A percentile compares a stretch with the other conserved stretches of the same genome.
Evolutionary conservation across 2,113 vertebrate genomes (phyloP).

Genomic region (Callorhinus ursinus): DNA sequence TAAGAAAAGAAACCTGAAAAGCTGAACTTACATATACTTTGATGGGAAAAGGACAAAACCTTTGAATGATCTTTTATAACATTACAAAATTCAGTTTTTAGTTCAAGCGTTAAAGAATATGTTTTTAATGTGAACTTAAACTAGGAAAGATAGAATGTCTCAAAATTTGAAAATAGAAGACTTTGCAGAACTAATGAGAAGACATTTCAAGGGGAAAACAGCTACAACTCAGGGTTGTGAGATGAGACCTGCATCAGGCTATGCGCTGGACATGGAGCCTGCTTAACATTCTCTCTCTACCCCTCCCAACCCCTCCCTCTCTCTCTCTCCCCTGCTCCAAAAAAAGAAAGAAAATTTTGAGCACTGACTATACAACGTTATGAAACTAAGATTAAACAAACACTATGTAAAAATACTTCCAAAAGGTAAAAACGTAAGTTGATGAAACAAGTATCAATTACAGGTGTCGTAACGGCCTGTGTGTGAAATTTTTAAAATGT

Average conservation of each 20-base stretch:
- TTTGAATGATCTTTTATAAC: neutral
- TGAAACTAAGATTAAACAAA: constrained; percentile 15
- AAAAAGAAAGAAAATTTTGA: constrained; percentile 5
- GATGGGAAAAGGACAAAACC: neutral
- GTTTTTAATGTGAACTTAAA: constrained; percentile 26
- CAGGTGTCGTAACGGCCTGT: neutral
- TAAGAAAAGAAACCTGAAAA: neutral
- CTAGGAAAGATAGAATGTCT: neutral
- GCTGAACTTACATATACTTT: neutral
- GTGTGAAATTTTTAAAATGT: neutral
- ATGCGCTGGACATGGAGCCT: neutral
- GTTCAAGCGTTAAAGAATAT: neutral
- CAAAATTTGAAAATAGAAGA: neutral
- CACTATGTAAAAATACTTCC: neutral
- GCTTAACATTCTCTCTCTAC: neutral
- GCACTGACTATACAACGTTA: neutral
- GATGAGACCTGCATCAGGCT: neutral
- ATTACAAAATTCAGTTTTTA: constrained; percentile 13
- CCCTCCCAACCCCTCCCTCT: neutral
- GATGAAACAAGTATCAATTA: neutral
- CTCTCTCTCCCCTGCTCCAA: neutral
- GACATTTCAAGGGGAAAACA: neutral
- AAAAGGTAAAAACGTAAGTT: constrained; percentile 20
- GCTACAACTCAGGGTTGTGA: neutral
- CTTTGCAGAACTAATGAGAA: neutral